Conservation (phyloP, 92 coral and sea anemone genomes). For the Zoanthus solanderi region DNA sequence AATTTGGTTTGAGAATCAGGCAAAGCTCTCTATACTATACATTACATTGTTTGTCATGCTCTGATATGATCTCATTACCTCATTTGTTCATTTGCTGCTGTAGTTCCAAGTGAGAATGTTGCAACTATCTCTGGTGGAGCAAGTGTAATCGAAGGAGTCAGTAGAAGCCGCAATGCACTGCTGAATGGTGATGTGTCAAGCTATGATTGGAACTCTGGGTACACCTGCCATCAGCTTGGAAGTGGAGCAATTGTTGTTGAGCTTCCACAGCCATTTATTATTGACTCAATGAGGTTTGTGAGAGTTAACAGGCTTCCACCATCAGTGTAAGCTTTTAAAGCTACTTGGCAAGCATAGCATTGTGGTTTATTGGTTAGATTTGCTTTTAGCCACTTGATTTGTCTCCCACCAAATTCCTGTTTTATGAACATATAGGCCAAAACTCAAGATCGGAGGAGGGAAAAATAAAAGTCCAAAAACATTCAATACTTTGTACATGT, state of each 20-base stretch:
- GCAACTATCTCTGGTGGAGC: slow-evolving; percentile 86
- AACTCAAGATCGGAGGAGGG: no score
- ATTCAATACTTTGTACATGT: no score
- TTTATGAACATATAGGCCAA: no score
- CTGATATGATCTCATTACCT: no score
- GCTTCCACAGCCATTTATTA: slow-evolving; percentile 89
- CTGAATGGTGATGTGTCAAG: slow-evolving; percentile 86
- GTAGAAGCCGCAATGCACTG: slow-evolving; percentile 97
- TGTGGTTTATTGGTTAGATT: no score
- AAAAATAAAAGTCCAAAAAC: no score
- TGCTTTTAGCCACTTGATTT: no score
- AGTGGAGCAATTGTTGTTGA: slow-evolving; percentile 98
- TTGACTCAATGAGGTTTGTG: slow-evolving; percentile 82
- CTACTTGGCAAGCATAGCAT: no score
- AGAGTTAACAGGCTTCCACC: background rate
- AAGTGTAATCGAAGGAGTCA: slow-evolving; percentile 96
- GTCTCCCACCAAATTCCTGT: no score
- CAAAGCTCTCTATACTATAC: no score
- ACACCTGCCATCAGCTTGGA: slow-evolving; percentile 97
- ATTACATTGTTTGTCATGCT: no score
- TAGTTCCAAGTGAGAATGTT: slow-evolving; percentile 90
- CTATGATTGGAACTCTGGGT: slow-evolving; percentile 99
- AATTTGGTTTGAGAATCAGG: no score
- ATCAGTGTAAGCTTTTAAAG: background rate
- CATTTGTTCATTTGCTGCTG: background rate